Evolutionary conservation across 2,113 vertebrate species (phyloP), one percentile per base, ranked within the genome.

Genomic region (Colaptes auratus): DNA sequence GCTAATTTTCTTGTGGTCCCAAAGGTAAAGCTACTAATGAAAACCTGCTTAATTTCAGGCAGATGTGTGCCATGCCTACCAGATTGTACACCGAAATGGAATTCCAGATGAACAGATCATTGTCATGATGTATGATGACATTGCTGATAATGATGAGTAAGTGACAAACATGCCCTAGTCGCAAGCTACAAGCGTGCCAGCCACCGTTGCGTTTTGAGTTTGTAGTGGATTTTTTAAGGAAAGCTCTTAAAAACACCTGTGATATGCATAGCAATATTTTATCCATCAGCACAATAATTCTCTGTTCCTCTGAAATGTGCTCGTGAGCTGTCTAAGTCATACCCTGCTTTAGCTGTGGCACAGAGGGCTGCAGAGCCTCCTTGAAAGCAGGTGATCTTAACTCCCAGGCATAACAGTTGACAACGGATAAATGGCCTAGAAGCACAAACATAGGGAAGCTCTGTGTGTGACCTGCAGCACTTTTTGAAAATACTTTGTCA

Each of bases 71-170:
- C 99, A 99, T 3, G 99, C 99, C 0, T 99, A 99, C 93, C 99
- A 99, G 98, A 99, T 99, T 5, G 98, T 99, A 6, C 99, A 98
- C 96, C 97, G 95, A 23, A 99, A 99, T 7, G 99, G 99, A 24
- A 97, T 99, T 86, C 99, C 99, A 0, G 99, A 99, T 9, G 98
- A 99, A 95, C 99, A 99, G 97, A 98, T 99, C 17, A 69, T 99
- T n/a, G 98, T 99, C 59, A 99, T 99, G 99, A 99, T 99, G 99
- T 99, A 98, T 5, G 99, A 99, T 27, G 99, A 99, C 96, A 98
- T 99, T 72, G 99, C 99, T 58, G 30, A 98, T 14, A 98, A 95
- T 31, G 93, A 98, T 0, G 81, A 98, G 99, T 99, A 96, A 99
- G 99, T 99, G 42, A 69, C 56, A 39, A 69, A 60, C 0, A 2